Conservation (phyloP, 2,113 vertebrate species). For the Embiotoca jacksoni region DNA sequence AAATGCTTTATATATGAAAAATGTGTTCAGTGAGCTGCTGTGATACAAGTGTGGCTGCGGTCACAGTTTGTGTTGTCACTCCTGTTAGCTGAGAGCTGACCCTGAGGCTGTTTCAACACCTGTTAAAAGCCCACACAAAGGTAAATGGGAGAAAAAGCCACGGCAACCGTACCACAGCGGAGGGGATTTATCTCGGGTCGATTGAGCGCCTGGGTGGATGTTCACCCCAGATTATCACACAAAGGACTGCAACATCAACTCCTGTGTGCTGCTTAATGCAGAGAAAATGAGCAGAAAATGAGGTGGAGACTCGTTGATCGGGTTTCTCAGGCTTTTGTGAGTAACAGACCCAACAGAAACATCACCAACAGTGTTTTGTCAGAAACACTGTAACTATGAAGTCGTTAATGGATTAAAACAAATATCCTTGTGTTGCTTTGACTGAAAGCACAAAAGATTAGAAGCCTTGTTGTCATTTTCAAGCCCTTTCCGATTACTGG, state of each 20-base stretch:
- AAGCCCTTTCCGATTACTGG: not conserved
- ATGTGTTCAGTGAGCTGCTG: not conserved
- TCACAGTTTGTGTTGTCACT: slow-evolving; percentile 22
- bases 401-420: not conserved
- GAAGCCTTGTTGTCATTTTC: not conserved
- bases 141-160: not conserved
- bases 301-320: slow-evolving; percentile 11
- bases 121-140: slow-evolving; percentile 16
- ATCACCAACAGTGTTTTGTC: not conserved
- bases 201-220: slow-evolving; percentile 10
- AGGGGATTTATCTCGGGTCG: slow-evolving; percentile 21
- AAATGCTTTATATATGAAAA: too few species aligned
- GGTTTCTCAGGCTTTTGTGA: slow-evolving; percentile 37
- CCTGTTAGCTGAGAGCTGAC: slow-evolving; percentile 22
- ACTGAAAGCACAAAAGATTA: not conserved
- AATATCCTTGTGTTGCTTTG: not conserved
- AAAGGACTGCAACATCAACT: slow-evolving; percentile 6
- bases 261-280: not conserved
- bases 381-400: slow-evolving; percentile 12
- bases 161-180: not conserved
- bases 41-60: not conserved
- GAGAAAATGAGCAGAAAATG: slow-evolving; percentile 17
- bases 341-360: slow-evolving; percentile 8
- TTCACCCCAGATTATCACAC: slow-evolving; percentile 36
- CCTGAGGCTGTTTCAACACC: slow-evolving; percentile 3